A percentile compares a stretch with the other conserved stretches of the same genome.
Conservation (phyloP, 2,113 vertebrate species). For the Scomber colias region DNA sequence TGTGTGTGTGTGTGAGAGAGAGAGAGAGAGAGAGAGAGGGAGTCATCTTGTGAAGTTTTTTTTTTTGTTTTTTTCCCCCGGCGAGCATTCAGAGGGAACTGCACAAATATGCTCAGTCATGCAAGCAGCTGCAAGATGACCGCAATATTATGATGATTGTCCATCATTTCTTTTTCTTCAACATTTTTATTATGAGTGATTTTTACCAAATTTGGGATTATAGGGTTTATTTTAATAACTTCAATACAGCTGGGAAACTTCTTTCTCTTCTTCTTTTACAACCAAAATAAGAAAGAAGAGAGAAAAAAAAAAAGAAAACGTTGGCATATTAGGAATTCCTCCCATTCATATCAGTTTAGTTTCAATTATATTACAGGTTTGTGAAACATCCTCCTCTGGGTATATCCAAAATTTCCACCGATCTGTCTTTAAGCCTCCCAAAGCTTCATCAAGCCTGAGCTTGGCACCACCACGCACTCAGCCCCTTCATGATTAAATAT, state of each 20-base stretch:
- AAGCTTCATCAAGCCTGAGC: conserved; percentile 66
- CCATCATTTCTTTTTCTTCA: conserved; percentile 5
- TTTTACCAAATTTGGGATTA: conserved; percentile 9
- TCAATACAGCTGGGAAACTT: conserved; percentile 15
- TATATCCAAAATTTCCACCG: conserved; percentile 50
- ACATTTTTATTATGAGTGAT: neutral
- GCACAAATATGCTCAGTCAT: conserved; percentile 53
- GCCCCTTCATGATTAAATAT: conserved; percentile 91
- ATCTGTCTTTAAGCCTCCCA: conserved; percentile 69
- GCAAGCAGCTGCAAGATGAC: conserved; percentile 53
- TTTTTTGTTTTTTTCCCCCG: neutral
- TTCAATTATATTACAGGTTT: conserved; percentile 33
- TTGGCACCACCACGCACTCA: conserved; percentile 65
- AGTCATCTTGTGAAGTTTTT: conserved; percentile 25
- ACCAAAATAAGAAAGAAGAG: neutral
- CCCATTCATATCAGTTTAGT: conserved; percentile 41
- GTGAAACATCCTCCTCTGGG: conserved; percentile 54
- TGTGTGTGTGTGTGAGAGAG: neutral
- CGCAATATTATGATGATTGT: conserved; percentile 9
- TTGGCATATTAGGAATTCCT: conserved; percentile 39
- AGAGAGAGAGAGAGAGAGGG: neutral
- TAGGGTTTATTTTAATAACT: conserved; percentile 17
- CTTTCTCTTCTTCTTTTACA: neutral
- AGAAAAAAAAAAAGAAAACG: neutral
- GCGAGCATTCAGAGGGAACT: conserved; percentile 23